Percentiles rank a stretch among this genome's conserved stretches.
Conservation (phyloP, 2,797 vertebrate species). For the Heterohyrax brucei region DNA sequence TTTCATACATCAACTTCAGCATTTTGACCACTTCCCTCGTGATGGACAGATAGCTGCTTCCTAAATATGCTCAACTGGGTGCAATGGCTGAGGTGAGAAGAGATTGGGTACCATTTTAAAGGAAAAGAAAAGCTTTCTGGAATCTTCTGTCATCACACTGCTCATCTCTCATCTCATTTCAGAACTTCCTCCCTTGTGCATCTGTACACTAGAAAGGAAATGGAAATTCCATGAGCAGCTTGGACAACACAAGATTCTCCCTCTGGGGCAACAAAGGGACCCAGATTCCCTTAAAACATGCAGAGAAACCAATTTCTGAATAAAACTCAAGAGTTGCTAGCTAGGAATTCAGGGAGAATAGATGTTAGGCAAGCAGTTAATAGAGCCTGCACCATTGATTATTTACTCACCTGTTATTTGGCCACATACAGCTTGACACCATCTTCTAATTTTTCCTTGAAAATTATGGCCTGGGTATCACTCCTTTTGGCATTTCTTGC, state of each 20-base stretch:
- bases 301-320: background rate
- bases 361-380: background rate
- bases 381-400: background rate
- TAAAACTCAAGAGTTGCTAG: background rate
- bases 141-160: background rate
- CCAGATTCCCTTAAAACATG: background rate
- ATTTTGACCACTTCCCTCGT: background rate
- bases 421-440: background rate
- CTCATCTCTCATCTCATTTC: background rate
- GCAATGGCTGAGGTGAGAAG: background rate
- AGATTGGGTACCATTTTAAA: background rate
- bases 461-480: background rate
- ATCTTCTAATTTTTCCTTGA: background rate
- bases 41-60: background rate
- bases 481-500: background rate
- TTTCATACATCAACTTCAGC: background rate
- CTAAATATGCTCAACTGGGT: background rate
- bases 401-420: background rate
- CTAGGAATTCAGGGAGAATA: background rate
- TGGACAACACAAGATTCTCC: background rate
- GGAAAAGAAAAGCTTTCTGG: background rate
- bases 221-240: background rate
- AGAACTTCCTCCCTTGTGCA: background rate
- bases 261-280: no score
- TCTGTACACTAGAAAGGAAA: background rate